Percentiles rank a stretch among this genome's conserved stretches.
Conservation (phyloP, 2,888 invertebrate species). For the Microdon myrmicae region DNA sequence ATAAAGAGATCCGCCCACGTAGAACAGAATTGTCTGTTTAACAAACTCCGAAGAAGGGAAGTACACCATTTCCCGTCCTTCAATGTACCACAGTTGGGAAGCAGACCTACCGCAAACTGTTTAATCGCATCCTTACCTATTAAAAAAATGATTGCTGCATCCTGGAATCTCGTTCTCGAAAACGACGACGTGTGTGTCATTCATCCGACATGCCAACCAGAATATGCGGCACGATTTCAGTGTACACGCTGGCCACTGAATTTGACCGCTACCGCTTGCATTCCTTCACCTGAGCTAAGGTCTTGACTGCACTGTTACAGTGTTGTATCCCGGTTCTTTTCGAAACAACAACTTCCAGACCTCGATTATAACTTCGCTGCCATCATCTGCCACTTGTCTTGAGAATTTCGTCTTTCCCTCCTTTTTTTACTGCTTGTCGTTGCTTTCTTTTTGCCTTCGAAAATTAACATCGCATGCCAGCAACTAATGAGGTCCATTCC, state of each 20-base stretch:
- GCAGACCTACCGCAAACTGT: slow-evolving; percentile 40
- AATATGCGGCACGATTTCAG: slow-evolving; percentile 47
- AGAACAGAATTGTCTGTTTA: too few species aligned
- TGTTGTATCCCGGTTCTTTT: slow-evolving; percentile 1
- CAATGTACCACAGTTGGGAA: neutral
- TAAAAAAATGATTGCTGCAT: slow-evolving; percentile 48
- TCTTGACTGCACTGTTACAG: slow-evolving; percentile 12
- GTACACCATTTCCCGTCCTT: too few species aligned
- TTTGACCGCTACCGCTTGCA: slow-evolving; percentile 19
- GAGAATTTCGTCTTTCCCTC: slow-evolving; percentile 8
- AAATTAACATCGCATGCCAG: slow-evolving; percentile 49
- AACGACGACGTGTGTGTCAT: slow-evolving; percentile 51
- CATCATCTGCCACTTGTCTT: slow-evolving; percentile 38
- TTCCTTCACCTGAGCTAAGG: slow-evolving; percentile 36
- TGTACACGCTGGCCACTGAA: slow-evolving; percentile 23
- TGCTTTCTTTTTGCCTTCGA: slow-evolving; percentile 10
- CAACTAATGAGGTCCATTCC: slow-evolving; percentile 48
- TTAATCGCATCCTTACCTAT: slow-evolving; percentile 49
- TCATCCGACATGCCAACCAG: slow-evolving; percentile 43
- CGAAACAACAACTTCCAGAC: neutral
- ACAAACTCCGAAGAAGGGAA: too few species aligned
- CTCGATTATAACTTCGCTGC: slow-evolving; percentile 7
- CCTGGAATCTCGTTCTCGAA: slow-evolving; percentile 46
- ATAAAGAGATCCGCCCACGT: too few species aligned
- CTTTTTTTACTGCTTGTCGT: too few species aligned